Evolutionary conservation across 1,140 invertebrate genomes (phyloP), one percentile per base, ranked within the genome.

Genomic region (Oryzaephilus surinamensis): DNA sequence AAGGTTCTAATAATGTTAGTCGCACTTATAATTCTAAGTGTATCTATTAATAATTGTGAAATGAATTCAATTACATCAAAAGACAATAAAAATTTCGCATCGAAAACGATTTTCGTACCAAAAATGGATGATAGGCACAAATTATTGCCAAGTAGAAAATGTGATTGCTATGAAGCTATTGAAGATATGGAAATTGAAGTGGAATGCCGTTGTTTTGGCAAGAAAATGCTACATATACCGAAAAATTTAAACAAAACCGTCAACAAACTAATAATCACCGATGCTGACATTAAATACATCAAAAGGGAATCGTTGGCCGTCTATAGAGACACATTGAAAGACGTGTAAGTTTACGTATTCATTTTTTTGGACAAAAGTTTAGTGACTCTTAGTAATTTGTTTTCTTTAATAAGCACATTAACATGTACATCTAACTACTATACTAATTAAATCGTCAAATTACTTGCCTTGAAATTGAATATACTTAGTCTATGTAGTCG

Each of bases 121-220:
- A 38, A 38, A 31, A 27, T 38, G 13, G 36, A 38, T n/a, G n/a
- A n/a, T n/a, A n/a, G n/a, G 26, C 36, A 24, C 11, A 24, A 23
- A 8, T 19, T 18, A 6, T 10, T 12, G n/a, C 2, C 21, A 38
- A 24, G 24, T 4, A 28, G 26, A 13, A 38, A 10, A 15, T 38
- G 36, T 18, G 36, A 38, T 5, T 38, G 27, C 8, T 38, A 38
- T 11, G 20, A 38, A 14, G 29, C 27, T 10, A 38, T 27, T 2
- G 36, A 38, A 14, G 19, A 31, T 38, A 23, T n/a, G 10, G 8
- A 29, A 14, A 32, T 41, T 12, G 49, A 55, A 11, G 45, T 52
- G 10, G 61, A 64, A 32, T 61, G 62, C 35, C 50, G 52, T 31
- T 65, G 62, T 44, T 42, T 42, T 10, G 62, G 61, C 14, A 38